Evolutionary conservation across 2,888 invertebrate genomes (phyloP).

Genomic region (Tiphia femorata): DNA sequence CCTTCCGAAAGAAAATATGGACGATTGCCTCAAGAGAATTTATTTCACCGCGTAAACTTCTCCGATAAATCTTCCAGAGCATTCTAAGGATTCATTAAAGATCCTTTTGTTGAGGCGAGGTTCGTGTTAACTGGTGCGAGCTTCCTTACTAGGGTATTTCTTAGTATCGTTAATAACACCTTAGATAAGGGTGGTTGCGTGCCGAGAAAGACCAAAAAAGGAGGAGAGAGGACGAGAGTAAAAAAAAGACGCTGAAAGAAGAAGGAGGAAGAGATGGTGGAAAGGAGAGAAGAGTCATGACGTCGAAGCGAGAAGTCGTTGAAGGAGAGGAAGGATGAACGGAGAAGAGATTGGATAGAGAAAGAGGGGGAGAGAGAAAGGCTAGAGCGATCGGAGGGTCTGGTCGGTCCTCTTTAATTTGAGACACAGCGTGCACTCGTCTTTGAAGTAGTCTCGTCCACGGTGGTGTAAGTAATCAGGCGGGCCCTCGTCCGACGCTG

Average conservation of each 20-base stretch:
- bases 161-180: too few species aligned
- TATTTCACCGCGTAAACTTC: too few species aligned
- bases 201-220: slow-evolving; percentile 4
- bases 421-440: slow-evolving; percentile 50
- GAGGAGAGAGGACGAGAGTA: slow-evolving; percentile 21
- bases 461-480: slow-evolving; percentile 59
- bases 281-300: not conserved
- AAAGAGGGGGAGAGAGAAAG: not conserved
- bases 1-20: too few species aligned
- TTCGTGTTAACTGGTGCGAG: too few species aligned
- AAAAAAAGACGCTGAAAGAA: not conserved
- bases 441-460: slow-evolving; percentile 61
- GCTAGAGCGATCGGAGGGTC: not conserved
- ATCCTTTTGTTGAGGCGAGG: too few species aligned
- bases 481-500: slow-evolving; percentile 42
- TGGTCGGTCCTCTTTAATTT: slow-evolving; percentile 61
- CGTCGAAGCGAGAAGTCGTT: not conserved
- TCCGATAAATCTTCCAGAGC: too few species aligned
- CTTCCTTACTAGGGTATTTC: too few species aligned
- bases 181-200: not conserved
- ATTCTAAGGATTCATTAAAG: too few species aligned
- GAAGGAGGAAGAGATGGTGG: not conserved
- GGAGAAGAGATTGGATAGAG: not conserved
- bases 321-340: not conserved
- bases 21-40: too few species aligned